phyloP scores from a whole-genome alignment of 53 echinoderm and acorn worm genomes.

The Luidia sarsii region DNA sequence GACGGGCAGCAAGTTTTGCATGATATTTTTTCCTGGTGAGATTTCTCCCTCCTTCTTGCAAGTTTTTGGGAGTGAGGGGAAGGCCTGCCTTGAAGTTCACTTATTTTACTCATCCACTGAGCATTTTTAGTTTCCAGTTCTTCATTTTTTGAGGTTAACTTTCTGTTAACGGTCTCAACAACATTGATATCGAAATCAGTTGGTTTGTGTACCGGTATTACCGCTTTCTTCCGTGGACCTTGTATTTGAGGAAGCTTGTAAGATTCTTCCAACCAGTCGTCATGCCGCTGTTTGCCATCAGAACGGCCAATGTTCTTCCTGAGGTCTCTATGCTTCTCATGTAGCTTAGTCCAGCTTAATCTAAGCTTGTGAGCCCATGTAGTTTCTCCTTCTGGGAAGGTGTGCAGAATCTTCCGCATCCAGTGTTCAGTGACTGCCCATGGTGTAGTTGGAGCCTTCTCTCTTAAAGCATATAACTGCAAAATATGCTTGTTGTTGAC shows the following conservation, averaged over 20 bases:
- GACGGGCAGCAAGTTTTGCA: neutral
- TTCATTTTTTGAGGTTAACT: no score
- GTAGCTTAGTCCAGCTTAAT: neutral
- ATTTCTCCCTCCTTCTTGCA: neutral
- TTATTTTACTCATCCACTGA: no score
- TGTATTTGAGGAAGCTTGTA: no score
- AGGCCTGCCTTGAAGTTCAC: no score
- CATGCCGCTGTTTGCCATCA: no score
- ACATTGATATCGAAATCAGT: no score
- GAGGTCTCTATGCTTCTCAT: neutral
- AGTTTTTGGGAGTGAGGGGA: neutral
- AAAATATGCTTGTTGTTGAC: conserved; percentile 8
- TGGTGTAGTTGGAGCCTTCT: neutral
- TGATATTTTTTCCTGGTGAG: neutral
- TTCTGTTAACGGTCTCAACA: no score
- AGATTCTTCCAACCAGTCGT: no score
- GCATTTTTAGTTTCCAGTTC: no score
- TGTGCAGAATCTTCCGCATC: neutral
- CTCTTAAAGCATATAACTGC: neutral
- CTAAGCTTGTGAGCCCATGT: neutral
- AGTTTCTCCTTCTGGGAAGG: neutral
- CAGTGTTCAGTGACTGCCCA: neutral
- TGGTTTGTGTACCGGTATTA: no score
- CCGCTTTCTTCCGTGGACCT: no score
- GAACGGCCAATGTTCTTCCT: no score